Base-by-base conservation (phyloP, 1,140 invertebrate species). In the Himalopsyche phryganea region DNA sequence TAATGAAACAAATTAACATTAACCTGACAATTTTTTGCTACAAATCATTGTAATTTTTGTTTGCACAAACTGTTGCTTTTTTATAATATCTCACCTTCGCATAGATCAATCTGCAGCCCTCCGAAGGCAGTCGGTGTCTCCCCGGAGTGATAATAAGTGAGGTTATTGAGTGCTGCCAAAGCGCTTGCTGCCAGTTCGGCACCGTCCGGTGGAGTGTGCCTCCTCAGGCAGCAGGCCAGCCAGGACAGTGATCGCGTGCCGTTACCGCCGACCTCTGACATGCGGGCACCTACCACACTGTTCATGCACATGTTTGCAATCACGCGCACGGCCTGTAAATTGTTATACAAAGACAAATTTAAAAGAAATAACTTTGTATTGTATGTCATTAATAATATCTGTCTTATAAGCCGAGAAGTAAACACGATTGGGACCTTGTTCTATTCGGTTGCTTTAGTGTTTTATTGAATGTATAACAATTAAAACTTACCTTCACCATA, bases 401-500 rank as follows among this genome's bases (percentile, higher is more conserved):
- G n/a, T n/a, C n/a, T n/a, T n/a, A n/a, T n/a, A n/a, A n/a, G n/a
- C n/a, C n/a, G n/a, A n/a, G n/a, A n/a, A n/a, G n/a, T n/a, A n/a
- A n/a, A n/a, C n/a, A n/a, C n/a, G n/a, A n/a, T n/a, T n/a, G n/a
- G n/a, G n/a, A n/a, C n/a, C n/a, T n/a, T n/a, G n/a, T n/a, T n/a
- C n/a, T n/a, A n/a, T n/a, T n/a, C n/a, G n/a, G n/a, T n/a, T n/a
- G n/a, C n/a, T n/a, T n/a, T n/a, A n/a, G n/a, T n/a, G n/a, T n/a
- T n/a, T n/a, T n/a, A n/a, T n/a, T n/a, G n/a, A n/a, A n/a, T n/a
- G n/a, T n/a, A n/a, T n/a, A n/a, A n/a, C n/a, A n/a, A n/a, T n/a
- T n/a, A n/a, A n/a, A 49, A 61, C 36, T 68, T 68, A 85, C 82
- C 75, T 85, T 86, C 13, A 86, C 80, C 51, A 87, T 80, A 7